Percentiles rank a stretch among this genome's conserved stretches.
Evolutionary conservation across 2,797 vertebrate genomes (phyloP).

Genomic region (Phrynocephalus forsythii): DNA sequence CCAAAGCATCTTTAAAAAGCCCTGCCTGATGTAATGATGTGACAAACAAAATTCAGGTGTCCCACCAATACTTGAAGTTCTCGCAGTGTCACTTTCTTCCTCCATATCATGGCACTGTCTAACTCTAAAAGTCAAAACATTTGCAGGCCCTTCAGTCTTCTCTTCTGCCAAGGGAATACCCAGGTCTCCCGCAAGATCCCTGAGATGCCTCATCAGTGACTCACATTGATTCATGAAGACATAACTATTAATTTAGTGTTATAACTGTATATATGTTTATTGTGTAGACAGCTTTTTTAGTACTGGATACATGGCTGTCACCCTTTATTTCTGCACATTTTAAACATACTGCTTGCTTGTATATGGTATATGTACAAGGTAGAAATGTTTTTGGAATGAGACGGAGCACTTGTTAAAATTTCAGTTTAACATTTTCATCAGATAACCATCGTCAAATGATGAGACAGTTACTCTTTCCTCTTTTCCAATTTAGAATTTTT

Average conservation of each 20-base stretch:
- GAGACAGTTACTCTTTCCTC: conserved; percentile 52
- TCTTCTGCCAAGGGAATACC: no score
- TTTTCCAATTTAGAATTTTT: conserved; percentile 64
- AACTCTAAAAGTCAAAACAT: no score
- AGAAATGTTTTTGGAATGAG: not conserved
- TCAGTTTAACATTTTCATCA: conserved; percentile 42
- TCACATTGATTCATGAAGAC: not conserved
- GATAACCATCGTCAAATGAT: conserved; percentile 45
- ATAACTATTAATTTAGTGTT: not conserved
- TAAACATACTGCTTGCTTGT: not conserved
- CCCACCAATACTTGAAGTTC: no score
- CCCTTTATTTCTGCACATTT: not conserved
- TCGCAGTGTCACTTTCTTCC: no score
- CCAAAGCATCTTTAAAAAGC: no score
- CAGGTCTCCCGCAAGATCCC: no score
- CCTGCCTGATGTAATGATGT: no score
- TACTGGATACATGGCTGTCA: not conserved
- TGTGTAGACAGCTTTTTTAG: not conserved
- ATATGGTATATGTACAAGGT: not conserved
- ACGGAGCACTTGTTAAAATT: conserved; percentile 5
- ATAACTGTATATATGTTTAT: not conserved
- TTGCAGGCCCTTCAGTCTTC: no score
- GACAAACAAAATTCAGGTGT: no score
- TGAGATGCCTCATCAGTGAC: no score
- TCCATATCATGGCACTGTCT: no score